These are phyloP conservation scores for Pseudotriccus pelzelni DNA, from an alignment of 2,797 vertebrate genomes.

Conservation along the genomic window DNA sequence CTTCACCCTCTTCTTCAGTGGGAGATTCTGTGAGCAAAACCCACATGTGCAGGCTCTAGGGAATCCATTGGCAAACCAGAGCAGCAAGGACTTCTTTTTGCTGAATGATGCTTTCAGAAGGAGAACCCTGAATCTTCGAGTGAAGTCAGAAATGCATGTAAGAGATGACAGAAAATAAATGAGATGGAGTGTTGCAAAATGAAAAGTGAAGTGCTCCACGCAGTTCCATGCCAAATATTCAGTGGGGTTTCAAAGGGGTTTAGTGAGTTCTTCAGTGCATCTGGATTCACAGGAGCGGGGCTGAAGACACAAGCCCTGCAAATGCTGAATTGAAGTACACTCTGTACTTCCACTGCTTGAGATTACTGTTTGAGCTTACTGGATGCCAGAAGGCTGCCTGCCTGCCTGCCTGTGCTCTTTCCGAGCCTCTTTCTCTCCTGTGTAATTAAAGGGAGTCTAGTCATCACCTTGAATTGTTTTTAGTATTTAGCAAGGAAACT, in stretches of 20 bases:
- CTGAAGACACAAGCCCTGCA: background rate
- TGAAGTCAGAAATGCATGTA: background rate
- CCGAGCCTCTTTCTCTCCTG: background rate
- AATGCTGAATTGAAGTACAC: background rate
- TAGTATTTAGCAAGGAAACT: background rate
- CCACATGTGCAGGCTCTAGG: background rate
- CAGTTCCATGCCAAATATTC: background rate
- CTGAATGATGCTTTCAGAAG: background rate
- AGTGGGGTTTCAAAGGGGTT: background rate
- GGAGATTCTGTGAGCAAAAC: background rate
- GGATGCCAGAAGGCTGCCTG: background rate
- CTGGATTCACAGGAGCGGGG: background rate
- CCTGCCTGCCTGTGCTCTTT: background rate
- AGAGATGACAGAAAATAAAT: background rate
- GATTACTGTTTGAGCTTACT: background rate
- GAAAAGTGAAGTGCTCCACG: background rate
- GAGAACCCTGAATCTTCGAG: background rate
- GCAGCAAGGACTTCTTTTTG: background rate
- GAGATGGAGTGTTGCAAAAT: background rate
- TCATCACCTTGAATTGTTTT: background rate
- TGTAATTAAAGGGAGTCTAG: background rate
- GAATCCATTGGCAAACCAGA: background rate
- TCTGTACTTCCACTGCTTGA: background rate
- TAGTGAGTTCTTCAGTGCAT: background rate
- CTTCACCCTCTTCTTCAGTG: background rate